These are phyloP conservation scores for Cantharis rufa DNA, from an alignment of 2,888 invertebrate genomes.

Conservation along the genomic window DNA sequence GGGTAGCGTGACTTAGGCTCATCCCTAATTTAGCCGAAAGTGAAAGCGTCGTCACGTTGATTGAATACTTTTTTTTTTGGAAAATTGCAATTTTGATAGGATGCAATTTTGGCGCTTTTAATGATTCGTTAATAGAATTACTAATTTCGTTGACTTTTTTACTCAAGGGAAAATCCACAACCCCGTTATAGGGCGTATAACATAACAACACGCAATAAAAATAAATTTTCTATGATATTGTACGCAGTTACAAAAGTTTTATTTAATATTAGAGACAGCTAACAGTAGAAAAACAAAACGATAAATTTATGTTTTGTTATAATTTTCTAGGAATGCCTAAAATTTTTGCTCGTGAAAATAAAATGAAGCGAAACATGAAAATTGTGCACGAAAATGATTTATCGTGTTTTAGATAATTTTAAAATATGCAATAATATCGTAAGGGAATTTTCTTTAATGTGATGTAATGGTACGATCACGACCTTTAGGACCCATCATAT, in stretches of 20 bases:
- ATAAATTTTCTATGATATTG: constrained; percentile 17
- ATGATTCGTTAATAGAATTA: neutral
- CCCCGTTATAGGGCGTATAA: neutral
- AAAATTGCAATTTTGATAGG: neutral
- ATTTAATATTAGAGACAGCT: constrained; percentile 1
- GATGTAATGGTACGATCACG: neutral
- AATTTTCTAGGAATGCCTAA: neutral
- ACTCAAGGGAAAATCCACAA: constrained; percentile 11
- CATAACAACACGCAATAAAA: constrained; percentile 14
- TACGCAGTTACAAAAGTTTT: constrained; percentile 5
- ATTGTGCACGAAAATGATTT: neutral
- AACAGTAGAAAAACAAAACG: constrained; percentile 8
- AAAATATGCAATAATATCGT: neutral
- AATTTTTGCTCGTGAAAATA: neutral
- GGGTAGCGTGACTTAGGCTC: constrained; percentile 24
- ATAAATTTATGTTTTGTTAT: constrained; percentile 14
- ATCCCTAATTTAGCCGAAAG: constrained; percentile 14
- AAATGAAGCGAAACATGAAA: neutral
- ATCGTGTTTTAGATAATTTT: neutral
- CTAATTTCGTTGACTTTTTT: neutral
- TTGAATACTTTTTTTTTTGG: constrained; percentile 33
- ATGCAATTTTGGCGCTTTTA: neutral
- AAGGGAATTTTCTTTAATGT: neutral
- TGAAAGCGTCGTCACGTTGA: constrained; percentile 24
- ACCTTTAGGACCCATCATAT: neutral